phyloP scores from a whole-genome alignment of 2,888 invertebrate species.

The Malacosoma neustria region DNA sequence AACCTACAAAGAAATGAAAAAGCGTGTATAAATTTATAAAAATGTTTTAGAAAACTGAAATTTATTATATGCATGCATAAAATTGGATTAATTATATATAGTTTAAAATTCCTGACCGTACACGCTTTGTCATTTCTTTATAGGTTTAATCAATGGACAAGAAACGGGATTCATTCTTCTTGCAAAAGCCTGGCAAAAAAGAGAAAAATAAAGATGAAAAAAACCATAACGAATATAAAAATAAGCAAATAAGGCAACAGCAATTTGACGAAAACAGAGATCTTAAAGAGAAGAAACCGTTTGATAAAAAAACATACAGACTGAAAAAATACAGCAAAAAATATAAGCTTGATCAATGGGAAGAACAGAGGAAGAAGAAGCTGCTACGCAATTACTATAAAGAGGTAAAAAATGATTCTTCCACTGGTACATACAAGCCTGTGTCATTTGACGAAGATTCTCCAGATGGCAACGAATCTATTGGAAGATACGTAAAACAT shows the following conservation, averaged over 20 bases:
- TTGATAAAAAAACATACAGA: conserved; percentile 80
- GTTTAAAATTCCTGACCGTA: conserved; percentile 38
- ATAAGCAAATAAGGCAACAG: conserved; percentile 29
- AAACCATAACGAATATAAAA: conserved; percentile 11
- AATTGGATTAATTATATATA: conserved; percentile 1
- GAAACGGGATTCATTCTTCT: conserved; percentile 48
- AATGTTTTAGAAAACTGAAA: too few relatives aligned
- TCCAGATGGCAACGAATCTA: conserved; percentile 28
- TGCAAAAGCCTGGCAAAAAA: conserved; percentile 21
- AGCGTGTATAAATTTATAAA: conserved; percentile 38
- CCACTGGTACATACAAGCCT: conserved; percentile 55
- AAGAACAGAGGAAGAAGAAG: conserved; percentile 76
- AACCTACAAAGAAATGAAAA: conserved; percentile 47
- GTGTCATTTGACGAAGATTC: conserved; percentile 65
- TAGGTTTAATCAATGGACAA: conserved; percentile 62
- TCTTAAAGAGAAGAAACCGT: conserved; percentile 64
- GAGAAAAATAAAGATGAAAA: conserved; percentile 9
- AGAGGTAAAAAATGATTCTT: conserved; percentile 63
- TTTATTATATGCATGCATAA: not conserved
- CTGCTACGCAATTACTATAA: conserved; percentile 74
- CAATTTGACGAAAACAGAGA: conserved; percentile 38
- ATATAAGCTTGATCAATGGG: conserved; percentile 80
- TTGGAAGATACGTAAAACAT: conserved; percentile 56
- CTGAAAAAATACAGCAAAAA: conserved; percentile 81
- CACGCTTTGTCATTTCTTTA: conserved; percentile 69